A percentile compares a stretch with the other conserved stretches of the same genome.
Evolutionary conservation across 2,888 invertebrate species (phyloP).

Genomic region (Listrodromus nycthemerus): DNA sequence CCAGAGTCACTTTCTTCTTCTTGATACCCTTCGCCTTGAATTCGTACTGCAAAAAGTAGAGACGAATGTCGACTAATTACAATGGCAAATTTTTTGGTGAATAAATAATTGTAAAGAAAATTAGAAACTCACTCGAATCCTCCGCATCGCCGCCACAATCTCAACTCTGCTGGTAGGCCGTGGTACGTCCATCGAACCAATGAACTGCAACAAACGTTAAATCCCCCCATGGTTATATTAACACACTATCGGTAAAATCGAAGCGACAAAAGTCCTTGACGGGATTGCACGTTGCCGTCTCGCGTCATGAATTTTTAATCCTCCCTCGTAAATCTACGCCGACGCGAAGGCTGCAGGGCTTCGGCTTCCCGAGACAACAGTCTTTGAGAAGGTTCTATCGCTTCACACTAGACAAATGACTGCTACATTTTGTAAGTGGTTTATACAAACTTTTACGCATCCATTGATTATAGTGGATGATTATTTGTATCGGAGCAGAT

Average conservation of each 20-base stretch:
- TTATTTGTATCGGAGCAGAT: too few species aligned
- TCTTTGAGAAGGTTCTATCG: not conserved
- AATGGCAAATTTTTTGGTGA: too few species aligned
- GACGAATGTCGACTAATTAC: not conserved
- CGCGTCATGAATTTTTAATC: conserved; percentile 61
- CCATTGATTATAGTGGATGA: too few species aligned
- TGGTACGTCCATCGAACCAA: conserved; percentile 98
- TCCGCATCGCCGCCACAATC: conserved; percentile 99
- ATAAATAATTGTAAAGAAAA: not conserved
- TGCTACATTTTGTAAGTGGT: too few species aligned
- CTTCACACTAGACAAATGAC: too few species aligned
- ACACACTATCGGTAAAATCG: conserved; percentile 39
- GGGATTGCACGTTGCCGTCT: conserved; percentile 58
- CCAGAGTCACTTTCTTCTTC: conserved; percentile 98
- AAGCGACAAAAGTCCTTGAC: conserved; percentile 54
- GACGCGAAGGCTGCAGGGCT: conserved; percentile 1
- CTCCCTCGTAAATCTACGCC: conserved; percentile 12
- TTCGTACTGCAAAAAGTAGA: conserved; percentile 92
- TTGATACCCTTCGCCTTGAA: conserved; percentile 99
- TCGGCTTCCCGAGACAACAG: conserved; percentile 36
- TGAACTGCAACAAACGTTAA: conserved; percentile 92
- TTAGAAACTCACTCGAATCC: conserved; percentile 96
- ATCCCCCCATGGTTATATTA: conserved; percentile 27
- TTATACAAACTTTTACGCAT: too few species aligned
- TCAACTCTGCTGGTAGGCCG: conserved; percentile 98